phyloP scores from a whole-genome alignment of 2,888 invertebrate species.

The Xanthorhoe spadicearia region DNA sequence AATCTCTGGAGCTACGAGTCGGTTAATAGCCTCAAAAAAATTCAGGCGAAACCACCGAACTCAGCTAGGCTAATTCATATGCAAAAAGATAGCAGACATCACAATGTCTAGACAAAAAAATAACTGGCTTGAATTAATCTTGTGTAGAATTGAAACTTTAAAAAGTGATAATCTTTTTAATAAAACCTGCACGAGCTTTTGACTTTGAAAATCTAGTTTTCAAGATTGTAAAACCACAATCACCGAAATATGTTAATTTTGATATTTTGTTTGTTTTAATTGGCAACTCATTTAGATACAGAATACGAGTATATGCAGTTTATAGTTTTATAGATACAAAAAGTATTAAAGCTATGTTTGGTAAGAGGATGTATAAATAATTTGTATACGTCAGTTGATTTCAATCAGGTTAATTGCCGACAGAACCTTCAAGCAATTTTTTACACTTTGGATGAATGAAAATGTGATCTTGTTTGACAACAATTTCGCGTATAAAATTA shows the following conservation, averaged over 20 bases:
- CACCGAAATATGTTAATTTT: neutral
- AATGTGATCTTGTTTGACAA: neutral
- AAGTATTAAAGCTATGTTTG: neutral
- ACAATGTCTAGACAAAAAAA: conserved; percentile 21
- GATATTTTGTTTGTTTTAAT: neutral
- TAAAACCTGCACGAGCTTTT: neutral
- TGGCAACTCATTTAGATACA: neutral
- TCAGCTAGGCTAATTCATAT: conserved; percentile 14
- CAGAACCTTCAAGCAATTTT: conserved; percentile 27
- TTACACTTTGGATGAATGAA: neutral
- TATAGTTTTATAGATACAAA: neutral
- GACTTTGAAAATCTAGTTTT: conserved; percentile 1
- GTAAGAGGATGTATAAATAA: neutral
- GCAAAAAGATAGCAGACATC: conserved; percentile 23
- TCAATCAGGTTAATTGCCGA: conserved; percentile 23
- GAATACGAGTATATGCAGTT: neutral
- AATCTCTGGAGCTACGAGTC: too few species aligned
- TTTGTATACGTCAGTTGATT: neutral
- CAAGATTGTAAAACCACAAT: neutral
- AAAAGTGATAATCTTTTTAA: neutral
- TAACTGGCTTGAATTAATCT: conserved; percentile 10
- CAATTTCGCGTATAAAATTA: neutral
- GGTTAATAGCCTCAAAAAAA: too few species aligned
- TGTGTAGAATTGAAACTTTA: neutral
- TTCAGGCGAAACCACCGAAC: too few species aligned